phyloP scores from a whole-genome alignment of 2,797 vertebrate genomes.

The Falco berigora region DNA sequence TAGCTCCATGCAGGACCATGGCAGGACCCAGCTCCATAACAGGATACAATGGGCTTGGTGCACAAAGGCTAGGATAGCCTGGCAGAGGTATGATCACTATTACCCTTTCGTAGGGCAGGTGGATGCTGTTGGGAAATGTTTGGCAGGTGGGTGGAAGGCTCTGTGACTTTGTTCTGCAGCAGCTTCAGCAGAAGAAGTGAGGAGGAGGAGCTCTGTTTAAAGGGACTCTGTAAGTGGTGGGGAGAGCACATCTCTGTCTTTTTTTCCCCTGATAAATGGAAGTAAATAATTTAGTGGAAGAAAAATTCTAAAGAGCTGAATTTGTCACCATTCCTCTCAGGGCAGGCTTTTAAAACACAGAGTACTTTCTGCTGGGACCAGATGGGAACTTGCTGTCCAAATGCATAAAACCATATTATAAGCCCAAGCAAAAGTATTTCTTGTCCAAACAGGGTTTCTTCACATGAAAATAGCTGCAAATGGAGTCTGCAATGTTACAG shows the following conservation, averaged over 20 bases:
- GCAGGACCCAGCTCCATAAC: background rate
- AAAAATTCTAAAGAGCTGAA: background rate
- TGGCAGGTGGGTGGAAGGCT: background rate
- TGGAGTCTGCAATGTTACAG: background rate
- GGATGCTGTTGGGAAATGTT: background rate
- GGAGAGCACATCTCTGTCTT: background rate
- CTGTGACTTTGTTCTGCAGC: background rate
- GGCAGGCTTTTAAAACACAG: background rate
- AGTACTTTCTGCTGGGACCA: background rate
- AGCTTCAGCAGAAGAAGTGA: background rate
- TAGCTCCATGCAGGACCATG: accelerated
- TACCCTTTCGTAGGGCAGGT: background rate
- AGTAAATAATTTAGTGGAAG: background rate
- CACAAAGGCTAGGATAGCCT: background rate
- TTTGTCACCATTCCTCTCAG: background rate
- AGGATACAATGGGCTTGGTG: background rate
- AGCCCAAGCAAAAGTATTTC: background rate
- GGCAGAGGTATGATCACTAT: background rate
- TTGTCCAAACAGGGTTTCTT: background rate
- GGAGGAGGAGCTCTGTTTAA: background rate
- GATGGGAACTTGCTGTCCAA: background rate
- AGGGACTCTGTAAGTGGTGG: background rate
- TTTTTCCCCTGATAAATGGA: background rate
- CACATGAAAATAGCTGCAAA: background rate
- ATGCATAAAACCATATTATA: background rate